These are phyloP conservation scores for Drosophila insularis DNA, from an alignment of 1,140 invertebrate species.

Conservation along the genomic window DNA sequence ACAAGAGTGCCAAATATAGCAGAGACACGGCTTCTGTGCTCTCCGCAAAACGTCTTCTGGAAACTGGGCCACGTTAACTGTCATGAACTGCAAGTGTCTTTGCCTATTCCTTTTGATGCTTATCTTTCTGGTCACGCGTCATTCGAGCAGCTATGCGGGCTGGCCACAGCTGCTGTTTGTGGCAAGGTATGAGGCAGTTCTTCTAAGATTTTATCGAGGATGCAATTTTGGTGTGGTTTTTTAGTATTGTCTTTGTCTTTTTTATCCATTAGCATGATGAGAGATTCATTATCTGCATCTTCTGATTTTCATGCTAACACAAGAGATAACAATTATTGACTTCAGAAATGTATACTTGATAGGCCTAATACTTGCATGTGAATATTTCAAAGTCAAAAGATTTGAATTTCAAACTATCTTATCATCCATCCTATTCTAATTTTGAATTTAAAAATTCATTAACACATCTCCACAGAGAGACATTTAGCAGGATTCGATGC, in stretches of 20 bases:
- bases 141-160: conserved; percentile 84
- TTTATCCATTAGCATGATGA: neutral
- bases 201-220: conserved; percentile 3
- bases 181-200: conserved; percentile 12
- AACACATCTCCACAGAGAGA: neutral
- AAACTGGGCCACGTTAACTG: conserved; percentile 89
- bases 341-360: too few species aligned
- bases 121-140: conserved; percentile 92
- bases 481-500: neutral
- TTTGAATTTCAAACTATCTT: too few species aligned
- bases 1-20: conserved; percentile 23
- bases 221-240: neutral
- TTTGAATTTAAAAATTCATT: conserved; percentile 9
- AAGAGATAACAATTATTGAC: too few species aligned
- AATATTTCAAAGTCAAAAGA: too few species aligned
- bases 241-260: neutral
- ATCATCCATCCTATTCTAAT: neutral
- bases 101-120: conserved; percentile 89
- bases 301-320: too few species aligned
- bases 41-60: conserved; percentile 72
- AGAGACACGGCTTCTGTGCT: neutral
- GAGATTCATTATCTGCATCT: too few species aligned
- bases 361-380: too few species aligned
- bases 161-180: conserved; percentile 15
- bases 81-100: conserved; percentile 89